phyloP scores from a whole-genome alignment of 1,140 invertebrate species.

The Pissodes strobi region DNA sequence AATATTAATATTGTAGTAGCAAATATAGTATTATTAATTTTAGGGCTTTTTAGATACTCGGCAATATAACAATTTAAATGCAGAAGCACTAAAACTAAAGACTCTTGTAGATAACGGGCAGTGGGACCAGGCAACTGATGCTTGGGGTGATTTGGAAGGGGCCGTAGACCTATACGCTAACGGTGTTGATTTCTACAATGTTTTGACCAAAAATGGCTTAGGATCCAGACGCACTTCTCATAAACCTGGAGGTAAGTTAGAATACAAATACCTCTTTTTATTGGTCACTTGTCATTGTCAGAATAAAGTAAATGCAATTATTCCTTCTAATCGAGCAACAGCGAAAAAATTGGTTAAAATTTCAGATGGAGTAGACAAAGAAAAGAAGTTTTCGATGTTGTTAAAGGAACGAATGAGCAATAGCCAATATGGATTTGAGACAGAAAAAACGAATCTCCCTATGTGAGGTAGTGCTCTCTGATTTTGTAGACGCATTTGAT shows the following conservation, averaged over 20 bases:
- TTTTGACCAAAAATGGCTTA: constrained; percentile 60
- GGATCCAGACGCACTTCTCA: neutral
- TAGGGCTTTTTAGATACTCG: constrained; percentile 66
- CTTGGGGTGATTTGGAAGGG: constrained; percentile 68
- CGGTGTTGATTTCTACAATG: constrained; percentile 81
- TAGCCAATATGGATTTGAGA: too few relatives aligned
- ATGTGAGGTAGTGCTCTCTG: too few relatives aligned
- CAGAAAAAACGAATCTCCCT: too few relatives aligned
- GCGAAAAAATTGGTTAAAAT: too few relatives aligned
- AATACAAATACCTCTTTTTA: neutral
- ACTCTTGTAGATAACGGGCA: constrained; percentile 59
- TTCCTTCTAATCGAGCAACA: too few relatives aligned
- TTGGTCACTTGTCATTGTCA: neutral
- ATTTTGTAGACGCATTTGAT: too few relatives aligned
- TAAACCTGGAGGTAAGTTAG: neutral
- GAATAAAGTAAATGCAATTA: too few relatives aligned
- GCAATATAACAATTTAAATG: constrained; percentile 62
- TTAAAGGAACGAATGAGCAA: too few relatives aligned
- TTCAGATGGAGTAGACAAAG: too few relatives aligned
- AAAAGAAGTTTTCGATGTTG: too few relatives aligned
- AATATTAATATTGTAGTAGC: too few relatives aligned
- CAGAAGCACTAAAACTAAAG: constrained; percentile 59
- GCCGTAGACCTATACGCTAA: constrained; percentile 62
- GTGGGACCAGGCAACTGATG: constrained; percentile 65
- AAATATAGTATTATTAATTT: too few relatives aligned